Conservation (phyloP, 2,888 invertebrate genomes). For the Drosophila paramelanica region DNA sequence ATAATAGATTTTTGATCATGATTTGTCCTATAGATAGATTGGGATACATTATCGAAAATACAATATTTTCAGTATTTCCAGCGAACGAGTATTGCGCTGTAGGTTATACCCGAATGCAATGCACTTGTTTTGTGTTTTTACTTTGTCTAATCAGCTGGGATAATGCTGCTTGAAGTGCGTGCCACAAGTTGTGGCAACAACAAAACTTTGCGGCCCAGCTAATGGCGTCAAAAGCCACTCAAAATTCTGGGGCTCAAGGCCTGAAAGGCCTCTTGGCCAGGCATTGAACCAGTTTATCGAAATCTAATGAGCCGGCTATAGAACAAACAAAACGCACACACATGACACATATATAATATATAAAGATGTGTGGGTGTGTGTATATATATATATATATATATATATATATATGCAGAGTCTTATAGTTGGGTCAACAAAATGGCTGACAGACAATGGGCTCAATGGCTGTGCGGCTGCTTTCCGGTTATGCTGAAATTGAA, state of each 20-base stretch:
- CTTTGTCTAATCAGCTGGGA: not conserved
- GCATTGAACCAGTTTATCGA: slow-evolving; percentile 69
- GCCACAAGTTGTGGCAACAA: slow-evolving; percentile 41
- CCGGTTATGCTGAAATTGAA: slow-evolving; percentile 22
- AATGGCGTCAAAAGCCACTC: slow-evolving; percentile 40
- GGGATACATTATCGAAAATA: no score
- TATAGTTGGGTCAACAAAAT: slow-evolving; percentile 60
- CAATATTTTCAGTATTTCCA: no score
- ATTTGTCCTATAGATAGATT: no score
- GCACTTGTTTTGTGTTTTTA: not conserved
- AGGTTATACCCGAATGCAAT: no score
- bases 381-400: not conserved
- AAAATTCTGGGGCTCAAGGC: slow-evolving; percentile 27
- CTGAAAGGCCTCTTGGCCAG: slow-evolving; percentile 42
- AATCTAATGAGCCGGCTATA: slow-evolving; percentile 73
- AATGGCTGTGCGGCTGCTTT: slow-evolving; percentile 33
- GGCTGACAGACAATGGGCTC: slow-evolving; percentile 60
- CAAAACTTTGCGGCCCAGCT: not conserved
- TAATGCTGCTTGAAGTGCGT: not conserved
- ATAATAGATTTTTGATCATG: no score
- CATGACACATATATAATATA: not conserved
- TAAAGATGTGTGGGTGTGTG: no score
- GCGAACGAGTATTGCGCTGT: no score
- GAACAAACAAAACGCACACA: slow-evolving; percentile 44
- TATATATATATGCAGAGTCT: slow-evolving; percentile 25